Conservation (phyloP, 2,888 invertebrate genomes). For the Camponotus fellah region DNA sequence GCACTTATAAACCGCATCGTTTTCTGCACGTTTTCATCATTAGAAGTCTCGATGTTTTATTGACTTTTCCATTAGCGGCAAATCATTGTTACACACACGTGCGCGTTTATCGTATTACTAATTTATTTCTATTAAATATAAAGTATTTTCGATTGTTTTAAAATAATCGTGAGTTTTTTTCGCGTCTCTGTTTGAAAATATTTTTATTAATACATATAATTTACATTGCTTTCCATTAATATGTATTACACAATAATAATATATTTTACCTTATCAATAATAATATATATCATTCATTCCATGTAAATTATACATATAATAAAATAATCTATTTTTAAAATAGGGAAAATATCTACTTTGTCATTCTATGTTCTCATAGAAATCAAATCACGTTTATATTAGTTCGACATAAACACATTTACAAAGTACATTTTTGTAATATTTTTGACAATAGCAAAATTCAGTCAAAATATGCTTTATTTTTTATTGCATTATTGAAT, state of each 20-base stretch:
- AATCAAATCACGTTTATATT: neutral
- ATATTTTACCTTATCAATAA: neutral
- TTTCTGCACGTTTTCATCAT: conserved; percentile 32
- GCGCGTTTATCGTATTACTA: neutral
- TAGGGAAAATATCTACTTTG: neutral
- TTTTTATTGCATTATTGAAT: neutral
- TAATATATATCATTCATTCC: neutral
- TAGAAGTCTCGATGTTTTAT: neutral
- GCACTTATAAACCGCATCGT: conserved; percentile 63
- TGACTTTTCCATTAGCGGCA: conserved; percentile 8
- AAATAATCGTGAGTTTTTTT: neutral
- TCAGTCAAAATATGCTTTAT: neutral
- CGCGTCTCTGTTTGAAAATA: neutral
- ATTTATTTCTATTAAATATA: neutral
- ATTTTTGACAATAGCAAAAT: neutral
- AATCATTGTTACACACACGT: neutral
- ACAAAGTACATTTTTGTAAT: neutral
- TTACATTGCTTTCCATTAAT: neutral
- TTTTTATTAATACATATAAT: neutral
- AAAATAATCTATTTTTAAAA: neutral
- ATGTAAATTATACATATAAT: neutral
- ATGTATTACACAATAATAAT: neutral
- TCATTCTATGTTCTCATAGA: neutral
- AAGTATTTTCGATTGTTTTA: neutral
- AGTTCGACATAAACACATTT: neutral